Evolutionary conservation across 2,888 invertebrate species (phyloP).

Genomic region (Yponomeuta sedellus): DNA sequence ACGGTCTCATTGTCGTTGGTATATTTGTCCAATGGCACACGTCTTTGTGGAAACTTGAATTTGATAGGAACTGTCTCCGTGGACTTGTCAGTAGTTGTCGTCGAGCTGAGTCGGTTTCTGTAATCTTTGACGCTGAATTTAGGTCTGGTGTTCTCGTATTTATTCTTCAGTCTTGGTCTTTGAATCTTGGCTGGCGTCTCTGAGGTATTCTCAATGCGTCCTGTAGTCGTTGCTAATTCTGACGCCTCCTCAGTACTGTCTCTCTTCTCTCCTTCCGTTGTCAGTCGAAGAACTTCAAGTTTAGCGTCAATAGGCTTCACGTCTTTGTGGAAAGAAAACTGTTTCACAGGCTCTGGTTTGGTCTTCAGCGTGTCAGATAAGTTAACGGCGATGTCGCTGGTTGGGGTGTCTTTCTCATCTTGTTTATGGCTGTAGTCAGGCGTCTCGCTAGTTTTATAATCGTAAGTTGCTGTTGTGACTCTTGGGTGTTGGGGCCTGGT

Average conservation of each 20-base stretch:
- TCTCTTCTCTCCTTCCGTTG: constrained; percentile 30
- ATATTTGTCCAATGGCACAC: constrained; percentile 51
- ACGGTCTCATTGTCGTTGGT: constrained; percentile 53
- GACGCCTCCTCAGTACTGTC: constrained; percentile 29
- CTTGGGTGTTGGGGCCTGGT: constrained; percentile 49
- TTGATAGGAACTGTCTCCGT: constrained; percentile 39
- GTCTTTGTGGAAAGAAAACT: constrained; percentile 66
- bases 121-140: constrained; percentile 87
- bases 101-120: constrained; percentile 78
- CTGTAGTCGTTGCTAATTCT: constrained; percentile 45
- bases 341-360: constrained; percentile 37
- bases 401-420: constrained; percentile 72
- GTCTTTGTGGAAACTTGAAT: constrained; percentile 67
- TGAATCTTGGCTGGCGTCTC: constrained; percentile 38
- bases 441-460: constrained; percentile 44
- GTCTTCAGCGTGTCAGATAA: constrained; percentile 43
- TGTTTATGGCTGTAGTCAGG: constrained; percentile 70
- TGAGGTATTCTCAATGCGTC: constrained; percentile 46
- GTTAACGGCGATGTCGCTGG: constrained; percentile 65
- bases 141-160: constrained; percentile 79
- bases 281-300: constrained; percentile 37
- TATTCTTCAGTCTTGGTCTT: constrained; percentile 64
- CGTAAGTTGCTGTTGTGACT: constrained; percentile 37
- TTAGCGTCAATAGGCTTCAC: constrained; percentile 63
- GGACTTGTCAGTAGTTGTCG: constrained; percentile 64